phyloP scores from a whole-genome alignment of 2,113 vertebrate genomes.

The Illadopsis cleaveri region DNA sequence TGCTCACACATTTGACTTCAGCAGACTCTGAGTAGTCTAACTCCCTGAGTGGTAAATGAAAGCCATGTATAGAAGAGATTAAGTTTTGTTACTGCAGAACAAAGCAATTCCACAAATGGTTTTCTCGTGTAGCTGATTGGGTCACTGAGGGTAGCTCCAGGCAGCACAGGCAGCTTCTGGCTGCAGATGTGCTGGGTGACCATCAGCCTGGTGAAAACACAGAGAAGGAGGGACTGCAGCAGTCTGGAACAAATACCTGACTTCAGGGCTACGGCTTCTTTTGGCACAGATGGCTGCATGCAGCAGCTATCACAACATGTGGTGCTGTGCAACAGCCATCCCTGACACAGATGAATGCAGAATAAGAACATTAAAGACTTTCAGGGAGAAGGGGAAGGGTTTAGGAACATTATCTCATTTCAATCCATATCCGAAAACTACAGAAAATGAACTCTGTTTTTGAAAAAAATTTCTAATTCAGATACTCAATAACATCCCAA shows the following conservation, averaged over 20 bases:
- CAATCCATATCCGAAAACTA: not conserved
- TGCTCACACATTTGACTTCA: not conserved
- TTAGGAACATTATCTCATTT: not conserved
- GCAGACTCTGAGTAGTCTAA: not conserved
- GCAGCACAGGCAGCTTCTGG: not conserved
- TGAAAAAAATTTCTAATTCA: not conserved
- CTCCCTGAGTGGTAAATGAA: conserved; percentile 25
- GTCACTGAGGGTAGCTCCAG: not conserved
- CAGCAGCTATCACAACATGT: not conserved
- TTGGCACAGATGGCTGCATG: not conserved
- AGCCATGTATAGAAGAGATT: not conserved
- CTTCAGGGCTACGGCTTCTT: not conserved
- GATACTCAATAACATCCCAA: not conserved
- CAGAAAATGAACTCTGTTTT: not conserved
- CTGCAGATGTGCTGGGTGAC: not conserved
- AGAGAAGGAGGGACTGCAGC: not conserved
- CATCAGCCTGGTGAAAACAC: not conserved
- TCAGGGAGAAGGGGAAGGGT: not conserved
- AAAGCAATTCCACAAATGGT: conserved; percentile 10
- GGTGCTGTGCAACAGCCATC: not conserved
- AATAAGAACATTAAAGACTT: not conserved
- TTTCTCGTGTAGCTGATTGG: not conserved
- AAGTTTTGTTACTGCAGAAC: conserved; percentile 15
- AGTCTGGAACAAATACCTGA: not conserved
- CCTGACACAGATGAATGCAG: not conserved